Conservation (phyloP, 2,888 invertebrate genomes). For the Syritta pipiens region DNA sequence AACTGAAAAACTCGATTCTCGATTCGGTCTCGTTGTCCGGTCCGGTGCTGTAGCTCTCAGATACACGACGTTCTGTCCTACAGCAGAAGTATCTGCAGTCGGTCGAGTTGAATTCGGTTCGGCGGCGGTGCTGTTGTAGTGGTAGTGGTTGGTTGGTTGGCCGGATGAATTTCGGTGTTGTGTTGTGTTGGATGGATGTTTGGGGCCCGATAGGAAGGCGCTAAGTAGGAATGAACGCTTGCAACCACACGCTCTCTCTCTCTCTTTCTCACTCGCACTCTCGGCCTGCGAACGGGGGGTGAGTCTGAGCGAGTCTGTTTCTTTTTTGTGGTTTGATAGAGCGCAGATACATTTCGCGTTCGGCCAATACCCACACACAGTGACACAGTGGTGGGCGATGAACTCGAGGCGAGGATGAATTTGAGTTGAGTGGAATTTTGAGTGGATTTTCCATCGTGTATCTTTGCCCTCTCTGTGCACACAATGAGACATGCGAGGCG, state of each 20-base stretch:
- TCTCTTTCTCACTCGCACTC: slow-evolving; percentile 39
- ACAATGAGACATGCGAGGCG: slow-evolving; percentile 10
- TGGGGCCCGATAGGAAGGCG: too few relatives aligned
- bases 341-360: slow-evolving; percentile 62
- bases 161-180: slow-evolving; percentile 54
- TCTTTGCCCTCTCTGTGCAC: too few relatives aligned
- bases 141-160: slow-evolving; percentile 37
- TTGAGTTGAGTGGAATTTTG: slow-evolving; percentile 16
- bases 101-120: slow-evolving; percentile 56
- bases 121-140: slow-evolving; percentile 21
- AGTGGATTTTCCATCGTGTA: slow-evolving; percentile 27
- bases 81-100: slow-evolving; percentile 17
- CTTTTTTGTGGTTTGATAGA: slow-evolving; percentile 59
- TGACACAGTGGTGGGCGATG: too few relatives aligned
- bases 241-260: slow-evolving; percentile 34
- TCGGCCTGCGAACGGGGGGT: too few relatives aligned
- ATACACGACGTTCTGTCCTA: slow-evolving; percentile 62
- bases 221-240: slow-evolving; percentile 45
- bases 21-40: slow-evolving; percentile 56
- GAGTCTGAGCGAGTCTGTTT: background rate
- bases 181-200: slow-evolving; percentile 64
- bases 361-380: slow-evolving; percentile 37
- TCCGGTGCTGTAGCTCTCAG: slow-evolving; percentile 52
- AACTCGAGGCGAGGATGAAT: slow-evolving; percentile 60
- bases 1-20: slow-evolving; percentile 66